These are phyloP conservation scores for Zoanthus solanderi DNA, from an alignment of 92 coral and sea anemone species.

Conservation along the genomic window DNA sequence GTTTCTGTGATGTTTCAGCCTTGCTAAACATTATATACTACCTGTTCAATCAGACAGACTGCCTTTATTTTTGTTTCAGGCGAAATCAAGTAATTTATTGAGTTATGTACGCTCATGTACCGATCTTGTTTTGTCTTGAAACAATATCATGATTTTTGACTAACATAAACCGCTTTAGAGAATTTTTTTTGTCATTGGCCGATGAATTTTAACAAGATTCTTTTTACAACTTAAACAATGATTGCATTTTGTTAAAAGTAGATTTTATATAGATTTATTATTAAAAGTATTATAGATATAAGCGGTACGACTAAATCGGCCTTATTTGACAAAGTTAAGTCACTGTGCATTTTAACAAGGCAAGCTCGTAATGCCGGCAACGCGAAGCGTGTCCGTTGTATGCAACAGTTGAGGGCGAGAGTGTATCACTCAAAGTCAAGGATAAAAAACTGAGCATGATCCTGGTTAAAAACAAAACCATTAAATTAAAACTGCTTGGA, in stretches of 20 bases:
- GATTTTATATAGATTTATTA: not conserved
- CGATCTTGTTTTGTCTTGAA: not conserved
- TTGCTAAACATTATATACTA: not conserved
- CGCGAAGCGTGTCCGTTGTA: no score
- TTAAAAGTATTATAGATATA: not conserved
- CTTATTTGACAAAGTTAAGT: not conserved
- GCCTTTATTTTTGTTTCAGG: not conserved
- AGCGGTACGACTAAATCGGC: not conserved
- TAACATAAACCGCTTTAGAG: no score
- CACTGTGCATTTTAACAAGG: not conserved
- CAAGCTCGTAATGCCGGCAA: not conserved
- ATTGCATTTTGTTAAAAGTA: no score
- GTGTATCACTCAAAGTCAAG: no score
- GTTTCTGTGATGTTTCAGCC: slow-evolving; percentile 1
- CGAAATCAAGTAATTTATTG: not conserved
- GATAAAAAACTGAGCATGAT: no score
- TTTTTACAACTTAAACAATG: not conserved
- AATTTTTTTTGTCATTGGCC: not conserved
- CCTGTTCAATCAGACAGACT: not conserved
- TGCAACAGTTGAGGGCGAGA: no score
- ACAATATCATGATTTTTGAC: not conserved
- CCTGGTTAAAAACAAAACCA: not conserved
- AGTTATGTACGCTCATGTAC: not conserved
- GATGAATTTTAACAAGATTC: no score
- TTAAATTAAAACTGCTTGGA: not conserved